phyloP scores from a whole-genome alignment of 2,113 vertebrate species.

The Dromas ardeola region DNA sequence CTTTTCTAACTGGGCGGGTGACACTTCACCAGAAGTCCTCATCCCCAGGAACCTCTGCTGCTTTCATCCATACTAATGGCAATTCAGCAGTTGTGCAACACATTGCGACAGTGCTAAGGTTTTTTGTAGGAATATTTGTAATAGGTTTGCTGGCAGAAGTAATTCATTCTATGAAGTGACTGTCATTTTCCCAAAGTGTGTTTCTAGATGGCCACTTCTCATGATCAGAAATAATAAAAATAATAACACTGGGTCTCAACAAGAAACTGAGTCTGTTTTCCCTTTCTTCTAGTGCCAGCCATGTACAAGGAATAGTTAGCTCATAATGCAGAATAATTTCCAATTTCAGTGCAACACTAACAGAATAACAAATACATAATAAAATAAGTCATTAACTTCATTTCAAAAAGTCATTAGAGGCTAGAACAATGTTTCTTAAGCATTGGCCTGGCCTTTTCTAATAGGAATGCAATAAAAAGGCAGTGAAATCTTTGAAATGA shows the following conservation, averaged over 20 bases:
- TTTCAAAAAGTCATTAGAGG: conserved; percentile 6
- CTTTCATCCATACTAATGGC: neutral
- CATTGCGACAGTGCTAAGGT: neutral
- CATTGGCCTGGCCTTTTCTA: neutral
- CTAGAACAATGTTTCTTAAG: neutral
- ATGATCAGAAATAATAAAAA: neutral
- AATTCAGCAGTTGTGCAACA: neutral
- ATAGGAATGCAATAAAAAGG: neutral
- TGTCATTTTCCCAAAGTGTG: conserved; percentile 16
- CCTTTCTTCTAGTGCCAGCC: neutral
- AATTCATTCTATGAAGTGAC: conserved; percentile 17
- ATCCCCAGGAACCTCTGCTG: neutral
- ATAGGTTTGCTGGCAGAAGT: conserved; percentile 15
- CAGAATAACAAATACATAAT: neutral
- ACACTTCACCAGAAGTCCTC: neutral
- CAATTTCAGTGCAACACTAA: neutral
- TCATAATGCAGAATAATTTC: neutral
- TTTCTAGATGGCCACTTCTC: neutral
- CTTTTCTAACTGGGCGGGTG: neutral
- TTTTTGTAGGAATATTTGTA: conserved; percentile 11
- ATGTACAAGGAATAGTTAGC: neutral
- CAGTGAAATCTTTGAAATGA: neutral
- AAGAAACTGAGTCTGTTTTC: neutral
- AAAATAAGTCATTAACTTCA: neutral
- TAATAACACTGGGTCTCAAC: neutral